Conservation (phyloP, 2,797 vertebrate genomes). For the Malurus leucopterus region DNA sequence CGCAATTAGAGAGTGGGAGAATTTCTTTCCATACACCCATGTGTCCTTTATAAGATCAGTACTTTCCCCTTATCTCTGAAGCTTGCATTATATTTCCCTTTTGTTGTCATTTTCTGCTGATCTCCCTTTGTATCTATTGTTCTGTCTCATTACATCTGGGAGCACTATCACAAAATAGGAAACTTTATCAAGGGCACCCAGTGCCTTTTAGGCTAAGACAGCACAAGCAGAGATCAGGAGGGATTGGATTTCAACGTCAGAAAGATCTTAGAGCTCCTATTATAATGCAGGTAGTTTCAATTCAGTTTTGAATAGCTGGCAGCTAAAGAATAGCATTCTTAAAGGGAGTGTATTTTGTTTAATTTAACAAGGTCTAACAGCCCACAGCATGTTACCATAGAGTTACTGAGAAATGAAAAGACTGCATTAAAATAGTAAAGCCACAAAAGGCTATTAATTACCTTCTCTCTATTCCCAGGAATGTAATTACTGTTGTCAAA, state of each 20-base stretch:
- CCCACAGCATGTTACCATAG: constrained; percentile 52
- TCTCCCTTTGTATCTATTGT: constrained; percentile 44
- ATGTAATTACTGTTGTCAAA: constrained; percentile 62
- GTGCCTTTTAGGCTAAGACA: constrained; percentile 42
- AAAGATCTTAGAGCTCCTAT: constrained; percentile 48
- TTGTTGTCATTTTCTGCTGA: constrained; percentile 43
- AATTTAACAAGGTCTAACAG: constrained; percentile 64
- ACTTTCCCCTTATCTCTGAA: constrained; percentile 28
- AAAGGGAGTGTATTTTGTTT: constrained; percentile 58
- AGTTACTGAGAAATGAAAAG: constrained; percentile 45
- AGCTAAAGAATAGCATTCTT: constrained; percentile 55
- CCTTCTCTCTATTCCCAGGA: constrained; percentile 21
- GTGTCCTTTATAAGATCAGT: constrained; percentile 30
- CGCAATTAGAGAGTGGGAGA: not conserved
- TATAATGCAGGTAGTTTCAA: constrained; percentile 53
- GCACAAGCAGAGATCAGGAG: constrained; percentile 50
- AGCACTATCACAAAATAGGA: constrained; percentile 40
- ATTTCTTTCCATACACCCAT: not conserved
- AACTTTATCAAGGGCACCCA: constrained; percentile 52
- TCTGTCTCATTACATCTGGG: constrained; percentile 47
- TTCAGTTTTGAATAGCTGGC: constrained; percentile 58
- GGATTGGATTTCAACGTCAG: constrained; percentile 50
- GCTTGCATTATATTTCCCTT: constrained; percentile 27
- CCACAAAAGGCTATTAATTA: constrained; percentile 59
- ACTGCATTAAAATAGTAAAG: constrained; percentile 50